phyloP scores from a whole-genome alignment of 2,888 invertebrate species.

The Xiphydria camelus region DNA sequence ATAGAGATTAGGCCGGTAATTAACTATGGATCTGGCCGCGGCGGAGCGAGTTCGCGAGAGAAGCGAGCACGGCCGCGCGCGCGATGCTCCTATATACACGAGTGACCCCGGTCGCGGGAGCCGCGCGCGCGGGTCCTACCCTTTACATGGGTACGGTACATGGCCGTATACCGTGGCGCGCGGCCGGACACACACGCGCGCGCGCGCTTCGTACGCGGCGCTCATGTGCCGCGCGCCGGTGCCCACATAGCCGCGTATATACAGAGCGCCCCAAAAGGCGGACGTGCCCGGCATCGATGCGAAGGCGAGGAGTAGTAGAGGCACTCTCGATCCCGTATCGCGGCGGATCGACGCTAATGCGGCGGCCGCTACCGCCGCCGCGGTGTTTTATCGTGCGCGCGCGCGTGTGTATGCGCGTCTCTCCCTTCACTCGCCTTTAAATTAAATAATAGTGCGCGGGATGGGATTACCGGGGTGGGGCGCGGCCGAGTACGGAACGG shows the following conservation, averaged over 20 bases:
- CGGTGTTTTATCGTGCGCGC: not conserved
- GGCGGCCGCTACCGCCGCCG: not conserved
- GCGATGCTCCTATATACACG: slow-evolving; percentile 31
- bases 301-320: slow-evolving; percentile 10
- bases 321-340: slow-evolving; percentile 17
- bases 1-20: slow-evolving; percentile 58
- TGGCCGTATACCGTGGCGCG: slow-evolving; percentile 11
- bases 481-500: not conserved
- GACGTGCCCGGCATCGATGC: slow-evolving; percentile 53
- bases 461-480: not conserved
- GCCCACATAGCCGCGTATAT: slow-evolving; percentile 23
- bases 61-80: slow-evolving; percentile 28
- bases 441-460: not conserved
- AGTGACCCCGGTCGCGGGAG: slow-evolving; percentile 50
- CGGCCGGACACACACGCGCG: slow-evolving; percentile 5
- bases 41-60: slow-evolving; percentile 45
- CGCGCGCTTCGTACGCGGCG: not conserved
- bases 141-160: slow-evolving; percentile 32
- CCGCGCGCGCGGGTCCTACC: slow-evolving; percentile 44
- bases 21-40: slow-evolving; percentile 57
- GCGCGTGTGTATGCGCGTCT: no score
- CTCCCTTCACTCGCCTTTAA: no score
- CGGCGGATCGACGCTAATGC: slow-evolving; percentile 1
- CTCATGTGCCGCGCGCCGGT: slow-evolving; percentile 19
- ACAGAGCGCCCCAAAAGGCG: slow-evolving; percentile 50